Conservation (phyloP, 1,140 invertebrate genomes). For the Mylabris phalerata region DNA sequence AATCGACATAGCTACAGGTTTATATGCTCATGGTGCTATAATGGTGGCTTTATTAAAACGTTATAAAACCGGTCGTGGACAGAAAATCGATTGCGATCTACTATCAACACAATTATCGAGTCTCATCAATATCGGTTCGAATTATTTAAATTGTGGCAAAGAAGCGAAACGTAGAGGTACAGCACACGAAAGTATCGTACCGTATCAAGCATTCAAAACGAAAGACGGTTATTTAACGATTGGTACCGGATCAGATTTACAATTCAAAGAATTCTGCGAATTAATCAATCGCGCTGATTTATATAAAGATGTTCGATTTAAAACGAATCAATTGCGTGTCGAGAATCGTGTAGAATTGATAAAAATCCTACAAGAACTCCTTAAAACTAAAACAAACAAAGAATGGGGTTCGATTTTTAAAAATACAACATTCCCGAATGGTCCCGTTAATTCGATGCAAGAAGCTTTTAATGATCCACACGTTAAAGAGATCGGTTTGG, state of each 20-base stretch:
- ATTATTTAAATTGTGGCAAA: constrained; percentile 80
- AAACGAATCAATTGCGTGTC: constrained; percentile 68
- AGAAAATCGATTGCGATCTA: constrained; percentile 92
- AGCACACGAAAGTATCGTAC: constrained; percentile 90
- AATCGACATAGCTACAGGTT: constrained; percentile 86
- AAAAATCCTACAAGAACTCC: constrained; percentile 52
- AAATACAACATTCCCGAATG: constrained; percentile 73
- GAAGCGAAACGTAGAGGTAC: constrained; percentile 79
- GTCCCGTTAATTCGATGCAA: constrained; percentile 79
- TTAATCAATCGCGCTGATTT: constrained; percentile 57
- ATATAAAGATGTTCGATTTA: constrained; percentile 56
- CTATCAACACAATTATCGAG: constrained; percentile 84
- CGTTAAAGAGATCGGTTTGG: constrained; percentile 64
- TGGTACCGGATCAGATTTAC: constrained; percentile 72
- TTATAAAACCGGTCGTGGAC: constrained; percentile 70
- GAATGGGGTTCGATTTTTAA: constrained; percentile 74
- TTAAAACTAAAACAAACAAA: constrained; percentile 60
- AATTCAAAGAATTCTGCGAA: constrained; percentile 66
- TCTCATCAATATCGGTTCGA: constrained; percentile 84
- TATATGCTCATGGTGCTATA: constrained; percentile 94
- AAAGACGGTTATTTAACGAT: constrained; percentile 77
- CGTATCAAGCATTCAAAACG: constrained; percentile 83
- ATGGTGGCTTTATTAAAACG: constrained; percentile 81
- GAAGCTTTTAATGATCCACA: constrained; percentile 86
- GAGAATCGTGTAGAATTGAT: constrained; percentile 66